Percentiles rank a stretch among this genome's conserved stretches.
Conservation (phyloP, 2,113 vertebrate genomes). For the Octodon degus region DNA sequence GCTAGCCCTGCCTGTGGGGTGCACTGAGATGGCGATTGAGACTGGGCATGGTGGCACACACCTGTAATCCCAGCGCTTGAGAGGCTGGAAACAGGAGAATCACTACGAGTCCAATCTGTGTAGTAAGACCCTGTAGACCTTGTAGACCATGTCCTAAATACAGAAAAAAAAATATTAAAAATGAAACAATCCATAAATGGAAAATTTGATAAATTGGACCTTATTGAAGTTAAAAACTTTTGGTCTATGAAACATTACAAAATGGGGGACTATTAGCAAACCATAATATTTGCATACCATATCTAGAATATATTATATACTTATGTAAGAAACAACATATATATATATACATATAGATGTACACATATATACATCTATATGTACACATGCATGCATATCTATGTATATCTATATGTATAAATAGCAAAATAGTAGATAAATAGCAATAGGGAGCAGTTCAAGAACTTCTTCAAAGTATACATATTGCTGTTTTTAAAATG, state of each 20-base stretch:
- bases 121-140: too few species aligned
- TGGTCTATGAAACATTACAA: neutral
- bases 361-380: too few species aligned
- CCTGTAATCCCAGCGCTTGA: too few species aligned
- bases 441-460: neutral
- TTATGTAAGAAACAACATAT: neutral
- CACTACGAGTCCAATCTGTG: too few species aligned
- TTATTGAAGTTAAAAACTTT: neutral
- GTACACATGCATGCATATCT: too few species aligned
- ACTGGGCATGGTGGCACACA: too few species aligned
- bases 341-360: too few species aligned
- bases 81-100: too few species aligned
- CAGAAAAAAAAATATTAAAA: too few species aligned
- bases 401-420: neutral
- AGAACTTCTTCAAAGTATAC: neutral
- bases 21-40: too few species aligned
- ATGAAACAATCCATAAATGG: neutral
- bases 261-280: neutral
- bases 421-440: neutral
- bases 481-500: neutral
- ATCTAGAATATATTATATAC: conserved; percentile 38
- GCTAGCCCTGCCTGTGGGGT: too few species aligned
- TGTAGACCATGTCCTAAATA: too few species aligned
- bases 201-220: neutral
- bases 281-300: neutral